These are phyloP conservation scores for Sparidentex hasta DNA, from an alignment of 2,797 vertebrate species.

Conservation along the genomic window DNA sequence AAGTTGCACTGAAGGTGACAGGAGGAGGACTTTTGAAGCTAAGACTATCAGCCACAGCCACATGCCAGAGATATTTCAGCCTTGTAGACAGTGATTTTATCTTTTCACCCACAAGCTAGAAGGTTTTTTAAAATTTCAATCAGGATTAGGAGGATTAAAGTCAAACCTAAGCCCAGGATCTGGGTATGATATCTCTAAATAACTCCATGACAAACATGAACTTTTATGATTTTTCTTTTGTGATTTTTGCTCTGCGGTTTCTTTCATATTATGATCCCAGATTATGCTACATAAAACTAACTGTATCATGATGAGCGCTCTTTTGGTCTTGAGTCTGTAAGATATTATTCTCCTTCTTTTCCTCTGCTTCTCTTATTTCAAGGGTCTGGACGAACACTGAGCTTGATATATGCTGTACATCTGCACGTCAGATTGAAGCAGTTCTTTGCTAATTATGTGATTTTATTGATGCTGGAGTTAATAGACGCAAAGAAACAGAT, in stretches of 20 bases:
- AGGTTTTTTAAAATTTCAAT: not conserved
- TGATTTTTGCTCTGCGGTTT: not conserved
- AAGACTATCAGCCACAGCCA: not conserved
- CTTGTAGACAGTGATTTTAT: not conserved
- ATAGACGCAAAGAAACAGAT: slow-evolving; percentile 3
- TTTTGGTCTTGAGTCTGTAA: not conserved
- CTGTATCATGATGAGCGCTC: not conserved
- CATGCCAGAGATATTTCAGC: not conserved
- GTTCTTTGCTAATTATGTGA: slow-evolving; percentile 3
- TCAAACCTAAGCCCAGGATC: not conserved
- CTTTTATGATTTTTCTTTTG: not conserved
- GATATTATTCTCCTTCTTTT: not conserved
- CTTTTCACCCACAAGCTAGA: not conserved
- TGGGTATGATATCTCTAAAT: not conserved
- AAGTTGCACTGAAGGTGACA: not conserved
- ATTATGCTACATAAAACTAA: slow-evolving; percentile 28
- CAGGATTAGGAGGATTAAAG: not conserved
- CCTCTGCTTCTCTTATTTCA: not conserved
- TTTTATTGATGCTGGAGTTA: slow-evolving; percentile 21
- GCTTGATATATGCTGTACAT: slow-evolving; percentile 24
- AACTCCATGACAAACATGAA: not conserved
- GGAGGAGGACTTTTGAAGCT: not conserved
- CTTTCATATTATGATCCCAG: not conserved
- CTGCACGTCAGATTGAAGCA: slow-evolving; percentile 20
- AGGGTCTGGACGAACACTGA: too few relatives aligned